These are phyloP conservation scores for Hypotaenidia philippensis DNA, from an alignment of 2,797 vertebrate genomes.

Conservation along the genomic window DNA sequence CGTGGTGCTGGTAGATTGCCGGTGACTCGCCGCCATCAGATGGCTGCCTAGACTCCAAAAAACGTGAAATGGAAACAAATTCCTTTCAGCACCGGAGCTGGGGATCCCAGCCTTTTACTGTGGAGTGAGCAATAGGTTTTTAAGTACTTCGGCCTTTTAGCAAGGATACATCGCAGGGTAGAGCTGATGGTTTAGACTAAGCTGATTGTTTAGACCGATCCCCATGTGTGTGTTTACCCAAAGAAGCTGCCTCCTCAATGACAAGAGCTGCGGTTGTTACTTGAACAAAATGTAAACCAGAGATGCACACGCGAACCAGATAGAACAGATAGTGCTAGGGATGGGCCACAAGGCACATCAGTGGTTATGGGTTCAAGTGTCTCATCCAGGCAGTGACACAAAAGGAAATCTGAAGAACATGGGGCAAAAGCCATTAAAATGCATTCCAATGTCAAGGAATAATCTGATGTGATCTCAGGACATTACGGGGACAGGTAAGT, in stretches of 20 bases:
- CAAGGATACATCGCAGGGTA: neutral
- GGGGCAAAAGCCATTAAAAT: neutral
- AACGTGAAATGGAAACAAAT: neutral
- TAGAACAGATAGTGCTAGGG: neutral
- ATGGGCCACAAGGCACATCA: accelerated
- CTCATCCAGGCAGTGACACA: neutral
- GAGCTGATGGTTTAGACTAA: neutral
- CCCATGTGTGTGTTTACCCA: neutral
- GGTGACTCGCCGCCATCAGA: accelerated
- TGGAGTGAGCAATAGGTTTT: neutral
- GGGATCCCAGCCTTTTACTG: neutral
- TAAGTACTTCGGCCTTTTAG: neutral
- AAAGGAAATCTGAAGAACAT: neutral
- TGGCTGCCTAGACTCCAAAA: neutral
- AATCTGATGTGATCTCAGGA: neutral
- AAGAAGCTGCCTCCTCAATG: neutral
- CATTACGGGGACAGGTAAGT: neutral
- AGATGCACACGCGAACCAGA: neutral
- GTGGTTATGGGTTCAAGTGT: accelerated
- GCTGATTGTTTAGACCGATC: too few species aligned
- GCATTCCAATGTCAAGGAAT: neutral
- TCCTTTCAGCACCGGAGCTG: neutral
- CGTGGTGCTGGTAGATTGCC: accelerated
- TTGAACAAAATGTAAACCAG: accelerated
- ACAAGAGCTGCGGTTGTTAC: neutral